Percentiles rank a stretch among this genome's conserved stretches.
Evolutionary conservation across 2,888 invertebrate genomes (phyloP).

Genomic region (Lasius platythorax): DNA sequence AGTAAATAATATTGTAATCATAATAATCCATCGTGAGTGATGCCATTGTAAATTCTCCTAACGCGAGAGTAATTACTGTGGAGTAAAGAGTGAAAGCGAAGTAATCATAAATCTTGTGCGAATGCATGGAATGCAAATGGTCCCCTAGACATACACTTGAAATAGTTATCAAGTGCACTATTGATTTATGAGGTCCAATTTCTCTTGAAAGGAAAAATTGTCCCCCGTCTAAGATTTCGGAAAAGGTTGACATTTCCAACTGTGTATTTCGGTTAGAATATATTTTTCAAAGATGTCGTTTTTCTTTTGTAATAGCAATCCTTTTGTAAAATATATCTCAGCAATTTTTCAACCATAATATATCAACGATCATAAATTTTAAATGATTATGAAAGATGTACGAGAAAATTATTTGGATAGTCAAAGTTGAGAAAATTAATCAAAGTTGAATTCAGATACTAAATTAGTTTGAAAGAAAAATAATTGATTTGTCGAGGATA

Average conservation of each 20-base stretch:
- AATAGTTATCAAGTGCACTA: slow-evolving; percentile 20
- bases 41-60: slow-evolving; percentile 21
- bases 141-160: neutral
- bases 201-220: neutral
- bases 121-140: slow-evolving; percentile 13
- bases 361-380: neutral
- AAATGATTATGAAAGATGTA: neutral
- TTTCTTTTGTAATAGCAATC: neutral
- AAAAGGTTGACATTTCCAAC: neutral
- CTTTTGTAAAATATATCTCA: neutral
- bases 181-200: neutral
- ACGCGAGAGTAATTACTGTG: slow-evolving; percentile 18
- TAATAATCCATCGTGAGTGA: neutral
- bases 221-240: neutral
- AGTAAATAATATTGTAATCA: neutral
- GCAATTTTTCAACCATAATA: neutral
- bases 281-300: neutral
- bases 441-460: neutral
- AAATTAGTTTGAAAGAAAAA: slow-evolving; percentile 55
- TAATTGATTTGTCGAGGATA: slow-evolving; percentile 71
- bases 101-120: slow-evolving; percentile 4
- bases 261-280: neutral
- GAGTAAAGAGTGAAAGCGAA: slow-evolving; percentile 1
- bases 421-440: neutral
- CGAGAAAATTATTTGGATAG: neutral